Evolutionary conservation across 2,888 invertebrate species (phyloP), one percentile per base, ranked within the genome.

Genomic region (Pyrrhosoma nymphula): DNA sequence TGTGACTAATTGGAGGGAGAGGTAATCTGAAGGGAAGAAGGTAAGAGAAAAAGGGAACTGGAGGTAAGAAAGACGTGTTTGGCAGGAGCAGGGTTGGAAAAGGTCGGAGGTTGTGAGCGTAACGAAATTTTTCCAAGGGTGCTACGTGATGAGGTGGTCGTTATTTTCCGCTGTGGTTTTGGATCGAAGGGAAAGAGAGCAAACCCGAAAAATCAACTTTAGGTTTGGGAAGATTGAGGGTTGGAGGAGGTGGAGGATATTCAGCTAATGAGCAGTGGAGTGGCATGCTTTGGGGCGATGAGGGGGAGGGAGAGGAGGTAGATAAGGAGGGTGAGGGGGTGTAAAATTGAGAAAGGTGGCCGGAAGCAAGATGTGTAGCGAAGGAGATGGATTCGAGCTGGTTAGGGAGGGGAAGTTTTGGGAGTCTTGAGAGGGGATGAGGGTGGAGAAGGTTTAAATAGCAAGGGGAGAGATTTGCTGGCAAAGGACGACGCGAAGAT

Each of bases 181-280:
- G 82, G 82, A 82, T 82, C 35, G 82, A 82, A 82, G 35, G 35
- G 82, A n/a, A 35, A 82, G 82, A 26, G 82, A 69, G 82, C 16
- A 16, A 35, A 82, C 82, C 35, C 82, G 82, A 82, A 82, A 35
- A 82, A 82, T 82, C 82, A 82, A 82, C 82, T 35, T 35, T 69
- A 23, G 3, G 47, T 35, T 35, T 60, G 6, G 60, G 20, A 20
- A 60, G 60, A 60, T 16, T 20, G 60, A 60, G 60, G 60, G 20
- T 60, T 60, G 16, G 60, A 60, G 16, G 60, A 20, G 8, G 82
- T 1, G 82, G 82, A 3, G 26, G 82, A 35, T 10, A 82, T 82
- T 1, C 0, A 35, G 35, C 82, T 82, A 82, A 82, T 82, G 82
- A 82, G 82, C 18, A 82, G 30, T 82, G 82, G 30, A 82, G 35